Percentiles rank a stretch among this genome's conserved stretches.
Evolutionary conservation across 2,797 vertebrate genomes (phyloP).

Genomic region (Scarus forsteni): DNA sequence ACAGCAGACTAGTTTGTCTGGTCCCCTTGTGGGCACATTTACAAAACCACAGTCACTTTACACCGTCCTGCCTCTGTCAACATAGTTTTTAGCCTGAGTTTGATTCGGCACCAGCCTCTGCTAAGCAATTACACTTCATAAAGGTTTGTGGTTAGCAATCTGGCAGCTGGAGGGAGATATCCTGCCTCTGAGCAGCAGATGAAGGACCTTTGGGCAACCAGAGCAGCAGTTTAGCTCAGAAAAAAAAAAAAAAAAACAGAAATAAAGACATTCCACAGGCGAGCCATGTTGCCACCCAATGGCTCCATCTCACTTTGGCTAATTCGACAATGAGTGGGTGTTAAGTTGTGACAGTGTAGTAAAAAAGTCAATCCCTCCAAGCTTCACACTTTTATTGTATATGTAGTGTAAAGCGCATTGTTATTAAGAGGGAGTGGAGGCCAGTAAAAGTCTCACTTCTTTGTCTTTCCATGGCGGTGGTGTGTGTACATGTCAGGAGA

Average conservation of each 20-base stretch:
- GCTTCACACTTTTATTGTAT: constrained; percentile 52
- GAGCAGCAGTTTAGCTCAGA: constrained; percentile 34
- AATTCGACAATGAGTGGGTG: constrained; percentile 67
- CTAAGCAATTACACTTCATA: constrained; percentile 54
- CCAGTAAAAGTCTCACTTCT: constrained; percentile 51
- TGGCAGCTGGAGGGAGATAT: constrained; percentile 32
- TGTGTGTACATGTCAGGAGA: not conserved
- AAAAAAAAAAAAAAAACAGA: constrained; percentile 23
- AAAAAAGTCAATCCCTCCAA: constrained; percentile 47
- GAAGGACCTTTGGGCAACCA: constrained; percentile 26
- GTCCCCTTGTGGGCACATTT: constrained; percentile 26
- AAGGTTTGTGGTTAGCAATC: constrained; percentile 66
- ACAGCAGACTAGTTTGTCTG: constrained; percentile 15
- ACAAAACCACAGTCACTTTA: constrained; percentile 57
- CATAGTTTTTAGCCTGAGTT: constrained; percentile 56
- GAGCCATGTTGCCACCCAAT: constrained; percentile 28
- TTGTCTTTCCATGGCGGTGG: constrained; percentile 25
- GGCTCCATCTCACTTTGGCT: constrained; percentile 42
- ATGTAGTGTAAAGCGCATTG: constrained; percentile 38
- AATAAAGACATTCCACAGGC: constrained; percentile 49
- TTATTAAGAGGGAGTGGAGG: constrained; percentile 42
- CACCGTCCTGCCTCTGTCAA: constrained; percentile 43
- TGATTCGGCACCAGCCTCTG: constrained; percentile 44
- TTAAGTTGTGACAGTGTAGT: constrained; percentile 51
- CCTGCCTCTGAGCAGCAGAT: constrained; percentile 32